phyloP scores from a whole-genome alignment of 2,113 vertebrate genomes.

The Archocentrus centrarchus region DNA sequence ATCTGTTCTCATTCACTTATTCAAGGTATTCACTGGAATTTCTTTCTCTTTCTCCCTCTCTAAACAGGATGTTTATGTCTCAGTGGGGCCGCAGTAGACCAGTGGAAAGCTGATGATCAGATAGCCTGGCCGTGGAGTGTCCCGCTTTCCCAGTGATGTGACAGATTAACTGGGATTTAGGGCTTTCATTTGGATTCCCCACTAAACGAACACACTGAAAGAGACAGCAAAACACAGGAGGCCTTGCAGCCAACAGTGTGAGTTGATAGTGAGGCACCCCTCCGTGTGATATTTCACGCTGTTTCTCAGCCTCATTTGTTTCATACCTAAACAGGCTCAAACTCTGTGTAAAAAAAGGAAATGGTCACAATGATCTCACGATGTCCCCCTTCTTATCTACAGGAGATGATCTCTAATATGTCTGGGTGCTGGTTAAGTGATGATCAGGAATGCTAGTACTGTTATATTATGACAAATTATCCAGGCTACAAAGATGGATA shows the following conservation, averaged over 20 bases:
- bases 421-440: slow-evolving; percentile 8
- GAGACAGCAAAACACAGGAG: slow-evolving; percentile 64
- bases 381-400: slow-evolving; percentile 12
- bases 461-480: slow-evolving; percentile 19
- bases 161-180: slow-evolving; percentile 79
- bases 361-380: background rate
- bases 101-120: slow-evolving; percentile 76
- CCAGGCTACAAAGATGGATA: slow-evolving; percentile 23
- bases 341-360: background rate
- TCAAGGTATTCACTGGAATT: background rate
- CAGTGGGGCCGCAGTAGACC: slow-evolving; percentile 59
- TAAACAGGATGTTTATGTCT: slow-evolving; percentile 84
- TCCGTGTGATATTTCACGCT: background rate
- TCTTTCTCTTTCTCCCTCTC: slow-evolving; percentile 47
- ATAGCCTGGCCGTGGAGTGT: slow-evolving; percentile 68
- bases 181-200: slow-evolving; percentile 56
- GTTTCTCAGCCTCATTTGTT: slow-evolving; percentile 1
- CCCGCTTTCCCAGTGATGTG: slow-evolving; percentile 64
- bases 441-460: background rate
- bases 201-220: slow-evolving; percentile 62
- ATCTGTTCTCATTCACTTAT: background rate
- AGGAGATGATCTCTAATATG: slow-evolving; percentile 4
- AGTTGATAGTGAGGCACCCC: background rate
- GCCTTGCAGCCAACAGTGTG: slow-evolving; percentile 32
- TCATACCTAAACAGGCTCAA: background rate